Conservation (phyloP, 2,113 vertebrate species). For the Aleadryas rufinucha region DNA sequence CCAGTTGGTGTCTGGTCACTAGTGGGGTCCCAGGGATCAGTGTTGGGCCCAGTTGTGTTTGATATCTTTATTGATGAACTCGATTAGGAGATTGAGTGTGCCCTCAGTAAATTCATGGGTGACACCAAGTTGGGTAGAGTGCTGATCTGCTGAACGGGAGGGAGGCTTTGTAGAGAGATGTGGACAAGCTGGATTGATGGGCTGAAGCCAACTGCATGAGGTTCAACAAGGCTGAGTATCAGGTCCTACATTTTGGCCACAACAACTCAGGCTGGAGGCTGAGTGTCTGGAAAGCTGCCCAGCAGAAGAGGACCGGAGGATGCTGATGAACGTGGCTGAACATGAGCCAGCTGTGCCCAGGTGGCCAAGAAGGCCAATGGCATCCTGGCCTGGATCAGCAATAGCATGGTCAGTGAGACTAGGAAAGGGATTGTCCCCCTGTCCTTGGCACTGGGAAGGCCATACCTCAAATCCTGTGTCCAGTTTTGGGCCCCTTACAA, state of each 20-base stretch:
- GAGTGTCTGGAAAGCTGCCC: background rate
- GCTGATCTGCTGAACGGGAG: background rate
- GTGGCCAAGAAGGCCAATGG: background rate
- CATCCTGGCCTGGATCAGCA: background rate
- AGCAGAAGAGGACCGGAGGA: background rate
- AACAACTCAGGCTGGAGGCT: background rate
- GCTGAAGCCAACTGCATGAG: background rate
- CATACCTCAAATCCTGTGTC: background rate
- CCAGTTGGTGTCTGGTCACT: too few relatives aligned
- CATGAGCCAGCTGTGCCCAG: background rate
- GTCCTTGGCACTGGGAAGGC: background rate
- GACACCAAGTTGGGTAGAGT: background rate
- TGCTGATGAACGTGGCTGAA: background rate
- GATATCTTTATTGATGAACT: background rate
- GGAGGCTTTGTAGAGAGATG: background rate
- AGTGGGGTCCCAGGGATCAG: background rate
- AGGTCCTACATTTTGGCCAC: background rate
- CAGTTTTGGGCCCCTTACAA: background rate
- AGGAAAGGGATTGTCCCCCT: background rate
- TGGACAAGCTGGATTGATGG: background rate
- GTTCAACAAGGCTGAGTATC: background rate
- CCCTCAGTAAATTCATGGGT: background rate
- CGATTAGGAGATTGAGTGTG: background rate
- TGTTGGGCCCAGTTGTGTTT: accelerated
- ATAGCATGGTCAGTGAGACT: too few relatives aligned